A percentile compares a stretch with the other conserved stretches of the same genome.
Conservation (phyloP, 2,797 vertebrate species). For the Sebastes vulpes region DNA sequence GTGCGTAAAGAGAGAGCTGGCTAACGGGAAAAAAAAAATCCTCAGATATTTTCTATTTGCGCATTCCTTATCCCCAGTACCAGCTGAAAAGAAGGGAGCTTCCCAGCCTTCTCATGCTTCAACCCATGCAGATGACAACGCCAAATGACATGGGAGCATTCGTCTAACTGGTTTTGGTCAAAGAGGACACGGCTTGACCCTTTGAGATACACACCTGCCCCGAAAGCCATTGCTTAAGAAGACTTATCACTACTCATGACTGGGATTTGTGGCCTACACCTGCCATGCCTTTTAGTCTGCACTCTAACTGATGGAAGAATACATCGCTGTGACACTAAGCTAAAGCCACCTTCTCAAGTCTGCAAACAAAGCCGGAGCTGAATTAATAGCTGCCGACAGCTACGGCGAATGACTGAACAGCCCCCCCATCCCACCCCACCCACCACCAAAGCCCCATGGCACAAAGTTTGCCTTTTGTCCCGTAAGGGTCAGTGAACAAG, state of each 20-base stretch:
- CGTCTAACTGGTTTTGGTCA: background rate
- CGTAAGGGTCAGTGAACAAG: constrained; percentile 1
- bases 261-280: constrained; percentile 54
- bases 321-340: constrained; percentile 45
- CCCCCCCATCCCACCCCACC: background rate
- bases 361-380: constrained; percentile 18
- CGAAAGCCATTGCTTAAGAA: constrained; percentile 10
- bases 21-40: too few relatives aligned
- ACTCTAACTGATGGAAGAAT: constrained; percentile 29
- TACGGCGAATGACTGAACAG: background rate
- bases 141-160: background rate
- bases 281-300: constrained; percentile 14
- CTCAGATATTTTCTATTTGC: background rate
- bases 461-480: constrained; percentile 6
- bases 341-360: constrained; percentile 34
- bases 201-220: background rate
- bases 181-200: constrained; percentile 2
- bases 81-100: background rate
- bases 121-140: background rate
- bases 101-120: constrained; percentile 1
- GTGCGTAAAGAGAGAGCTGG: too few relatives aligned
- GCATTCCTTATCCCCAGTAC: constrained; percentile 18
- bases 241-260: constrained; percentile 57
- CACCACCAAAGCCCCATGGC: background rate
- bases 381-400: constrained; percentile 11